Conservation (phyloP, 2,888 invertebrate species). For the Spatulosminthurus flaviceps region DNA sequence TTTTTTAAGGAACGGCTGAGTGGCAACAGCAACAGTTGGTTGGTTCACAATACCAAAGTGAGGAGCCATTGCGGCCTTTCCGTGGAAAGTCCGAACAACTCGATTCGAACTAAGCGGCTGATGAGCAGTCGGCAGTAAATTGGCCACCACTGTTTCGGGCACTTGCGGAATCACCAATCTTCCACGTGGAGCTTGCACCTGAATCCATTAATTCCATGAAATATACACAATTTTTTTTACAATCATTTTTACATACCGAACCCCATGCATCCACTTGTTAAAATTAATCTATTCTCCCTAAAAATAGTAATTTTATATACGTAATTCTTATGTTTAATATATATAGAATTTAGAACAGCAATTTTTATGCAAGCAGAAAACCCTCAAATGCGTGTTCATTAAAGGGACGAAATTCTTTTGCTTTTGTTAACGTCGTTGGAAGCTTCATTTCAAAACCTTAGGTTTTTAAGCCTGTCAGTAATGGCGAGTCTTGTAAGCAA, state of each 20-base stretch:
- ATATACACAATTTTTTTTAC: constrained; percentile 42
- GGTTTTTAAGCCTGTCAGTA: no score
- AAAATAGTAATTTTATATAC: no score
- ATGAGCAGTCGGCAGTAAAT: constrained; percentile 63
- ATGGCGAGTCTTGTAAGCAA: no score
- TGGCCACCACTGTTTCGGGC: constrained; percentile 63
- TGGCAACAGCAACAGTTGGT: constrained; percentile 1
- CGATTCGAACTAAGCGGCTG: constrained; percentile 62
- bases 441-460: no score
- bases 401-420: no score
- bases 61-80: constrained; percentile 62
- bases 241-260: constrained; percentile 40
- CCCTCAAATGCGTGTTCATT: no score
- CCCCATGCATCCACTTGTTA: constrained; percentile 24
- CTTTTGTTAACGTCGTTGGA: no score
- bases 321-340: no score
- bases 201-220: constrained; percentile 47
- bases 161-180: constrained; percentile 52
- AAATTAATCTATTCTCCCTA: not conserved
- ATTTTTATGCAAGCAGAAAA: no score
- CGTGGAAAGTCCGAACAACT: constrained; percentile 63
- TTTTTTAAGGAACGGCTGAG: constrained; percentile 39
- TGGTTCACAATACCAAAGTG: constrained; percentile 58
- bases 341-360: no score
- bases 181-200: constrained; percentile 60